Evolutionary conservation across 1,140 invertebrate species (phyloP), one percentile per base, ranked within the genome.

Genomic region (Drosophila baimaii): DNA sequence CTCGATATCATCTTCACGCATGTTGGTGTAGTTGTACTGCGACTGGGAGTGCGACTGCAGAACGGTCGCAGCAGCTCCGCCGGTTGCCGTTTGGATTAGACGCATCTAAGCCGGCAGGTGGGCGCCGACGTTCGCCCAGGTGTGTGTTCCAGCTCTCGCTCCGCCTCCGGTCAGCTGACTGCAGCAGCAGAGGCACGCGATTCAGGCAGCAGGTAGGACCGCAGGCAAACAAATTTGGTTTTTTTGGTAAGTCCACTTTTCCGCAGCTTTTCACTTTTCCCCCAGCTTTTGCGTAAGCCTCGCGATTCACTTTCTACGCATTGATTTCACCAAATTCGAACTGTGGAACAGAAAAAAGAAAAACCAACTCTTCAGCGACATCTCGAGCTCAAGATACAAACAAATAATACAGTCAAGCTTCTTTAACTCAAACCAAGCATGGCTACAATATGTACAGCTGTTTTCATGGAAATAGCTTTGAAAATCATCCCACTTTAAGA

Each of bases 1-100:
- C 94, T 98, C 97, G 92, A 98, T 94, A 93, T 97, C 97, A 94
- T 98, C 97, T 94, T 97, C 97, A 92, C 96, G 95, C 96, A 97
- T 97, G 74, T 84, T 93, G 54, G 80, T 89, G 77, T 89, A 89
- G 62, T 84, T 89, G 77, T 88, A 88, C 37, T 88, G 84, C 39
- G 82, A 68, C 65, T 85, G 79, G 51, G 79, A 81, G 63, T 82
- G 79, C 64, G 80, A 84, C 82, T 85, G 74, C 47, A 85, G 82
- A 76, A 81, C 83, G 70, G 79, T 69, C 66, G 83, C 79, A 73
- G 84, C 83, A 83, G 84, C 66, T 59, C 84, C 83, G 66, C 84
- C 73, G 72, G 84, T 88, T 83, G 84, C 80, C 55, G 84, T 75
- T 89, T 89, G 84, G 73, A 88, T 89, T 80, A 88, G 80, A 89